A percentile compares a stretch with the other conserved stretches of the same genome.
phyloP scores from a whole-genome alignment of 1,140 invertebrate species.

The Calephelis virginiensis region DNA sequence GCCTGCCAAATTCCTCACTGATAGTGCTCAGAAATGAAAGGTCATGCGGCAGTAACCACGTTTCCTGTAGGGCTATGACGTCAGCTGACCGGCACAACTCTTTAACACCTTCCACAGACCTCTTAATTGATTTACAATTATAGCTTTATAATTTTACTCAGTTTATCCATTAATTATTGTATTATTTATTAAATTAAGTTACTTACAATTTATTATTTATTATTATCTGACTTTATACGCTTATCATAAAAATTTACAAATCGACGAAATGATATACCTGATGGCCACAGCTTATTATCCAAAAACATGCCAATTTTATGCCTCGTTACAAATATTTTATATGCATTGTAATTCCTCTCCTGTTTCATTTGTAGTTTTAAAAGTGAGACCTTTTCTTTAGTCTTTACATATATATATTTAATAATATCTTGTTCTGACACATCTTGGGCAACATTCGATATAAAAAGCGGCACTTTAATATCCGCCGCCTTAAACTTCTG shows the following conservation, averaged over 20 bases:
- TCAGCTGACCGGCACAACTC: no score
- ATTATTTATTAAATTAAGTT: no score
- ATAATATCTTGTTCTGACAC: constrained; percentile 29
- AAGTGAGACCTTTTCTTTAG: constrained; percentile 24
- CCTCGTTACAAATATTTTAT: constrained; percentile 31
- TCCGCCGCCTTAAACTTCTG: constrained; percentile 26
- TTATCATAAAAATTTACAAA: constrained; percentile 26
- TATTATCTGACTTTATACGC: no score
- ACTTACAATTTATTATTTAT: no score
- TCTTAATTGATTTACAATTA: constrained; percentile 29
- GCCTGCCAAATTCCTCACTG: no score
- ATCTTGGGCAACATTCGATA: constrained; percentile 30
- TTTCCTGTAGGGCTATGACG: no score
- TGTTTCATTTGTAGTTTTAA: constrained; percentile 34
- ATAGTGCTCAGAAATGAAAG: no score
- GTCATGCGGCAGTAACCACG: background rate
- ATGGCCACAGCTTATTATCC: constrained; percentile 32
- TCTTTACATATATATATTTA: constrained; percentile 33
- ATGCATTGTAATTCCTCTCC: constrained; percentile 28
- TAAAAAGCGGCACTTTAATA: constrained; percentile 24
- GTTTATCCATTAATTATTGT: background rate
- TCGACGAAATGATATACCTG: constrained; percentile 27
- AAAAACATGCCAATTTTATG: constrained; percentile 28
- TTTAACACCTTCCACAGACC: no score
- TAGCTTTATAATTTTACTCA: constrained; percentile 22